Conservation (phyloP, 1,140 invertebrate species). For the Aphidius ervi region DNA sequence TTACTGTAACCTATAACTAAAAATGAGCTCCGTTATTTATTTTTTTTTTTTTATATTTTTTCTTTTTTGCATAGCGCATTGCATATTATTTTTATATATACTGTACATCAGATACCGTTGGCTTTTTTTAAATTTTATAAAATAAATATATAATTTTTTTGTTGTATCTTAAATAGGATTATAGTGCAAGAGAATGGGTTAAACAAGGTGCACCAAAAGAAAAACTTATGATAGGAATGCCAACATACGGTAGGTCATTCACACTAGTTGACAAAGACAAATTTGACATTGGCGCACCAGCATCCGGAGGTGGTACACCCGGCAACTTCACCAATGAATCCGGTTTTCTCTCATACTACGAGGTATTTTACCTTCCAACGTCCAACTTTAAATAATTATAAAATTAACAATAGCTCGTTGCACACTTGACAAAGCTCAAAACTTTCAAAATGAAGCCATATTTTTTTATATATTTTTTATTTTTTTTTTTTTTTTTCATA, state of each 20-base stretch:
- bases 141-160: conserved; percentile 1
- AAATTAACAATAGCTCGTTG: conserved; percentile 7
- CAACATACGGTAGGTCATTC: conserved; percentile 92
- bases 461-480: neutral
- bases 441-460: too few species aligned
- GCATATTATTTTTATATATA: conserved; percentile 1
- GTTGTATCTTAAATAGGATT: conserved; percentile 62
- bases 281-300: conserved; percentile 90
- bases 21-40: conserved; percentile 1
- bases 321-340: conserved; percentile 84
- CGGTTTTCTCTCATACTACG: conserved; percentile 91
- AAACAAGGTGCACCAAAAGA: conserved; percentile 91
- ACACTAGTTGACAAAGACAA: conserved; percentile 83
- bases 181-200: conserved; percentile 87
- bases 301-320: conserved; percentile 76
- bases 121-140: neutral
- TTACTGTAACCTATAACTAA: conserved; percentile 2
- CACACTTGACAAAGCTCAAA: too few species aligned
- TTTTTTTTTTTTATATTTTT: conserved; percentile 18
- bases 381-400: neutral
- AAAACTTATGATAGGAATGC: conserved; percentile 93
- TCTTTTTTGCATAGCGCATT: neutral
- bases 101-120: neutral
- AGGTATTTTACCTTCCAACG: conserved; percentile 54
- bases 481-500: neutral